phyloP scores from a whole-genome alignment of 2,113 vertebrate species.

The Brevimyrus niger region DNA sequence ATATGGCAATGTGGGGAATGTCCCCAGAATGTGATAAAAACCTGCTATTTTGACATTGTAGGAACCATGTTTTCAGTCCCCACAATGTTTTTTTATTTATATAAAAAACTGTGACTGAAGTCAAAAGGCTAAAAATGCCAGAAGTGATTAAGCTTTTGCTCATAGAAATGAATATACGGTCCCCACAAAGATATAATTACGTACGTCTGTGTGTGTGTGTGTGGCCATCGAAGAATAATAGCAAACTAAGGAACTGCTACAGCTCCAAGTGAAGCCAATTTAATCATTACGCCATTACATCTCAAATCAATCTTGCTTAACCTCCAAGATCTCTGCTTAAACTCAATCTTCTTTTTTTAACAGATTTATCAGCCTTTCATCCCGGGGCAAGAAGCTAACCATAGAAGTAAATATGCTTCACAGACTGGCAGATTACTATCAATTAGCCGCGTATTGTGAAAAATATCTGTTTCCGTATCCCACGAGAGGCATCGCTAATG shows the following conservation, averaged over 20 bases:
- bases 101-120: not conserved
- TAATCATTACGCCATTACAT: slow-evolving; percentile 7
- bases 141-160: not conserved
- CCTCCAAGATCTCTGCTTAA: not conserved
- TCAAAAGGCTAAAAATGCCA: not conserved
- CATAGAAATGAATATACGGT: not conserved
- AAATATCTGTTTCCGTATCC: not conserved
- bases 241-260: not conserved
- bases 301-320: slow-evolving; percentile 7
- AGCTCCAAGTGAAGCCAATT: not conserved
- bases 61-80: not conserved
- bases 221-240: not conserved
- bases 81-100: not conserved
- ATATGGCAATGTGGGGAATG: not conserved
- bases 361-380: slow-evolving; percentile 9
- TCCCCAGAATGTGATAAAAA: not conserved
- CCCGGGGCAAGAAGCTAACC: not conserved
- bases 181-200: not conserved
- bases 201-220: not conserved
- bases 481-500: not conserved
- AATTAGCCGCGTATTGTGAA: not conserved
- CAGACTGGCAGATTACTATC: slow-evolving; percentile 6
- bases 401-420: not conserved
- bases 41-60: too few species aligned
- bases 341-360: not conserved